Conservation (phyloP, 2,113 vertebrate species). For the Pterocles burchelli region DNA sequence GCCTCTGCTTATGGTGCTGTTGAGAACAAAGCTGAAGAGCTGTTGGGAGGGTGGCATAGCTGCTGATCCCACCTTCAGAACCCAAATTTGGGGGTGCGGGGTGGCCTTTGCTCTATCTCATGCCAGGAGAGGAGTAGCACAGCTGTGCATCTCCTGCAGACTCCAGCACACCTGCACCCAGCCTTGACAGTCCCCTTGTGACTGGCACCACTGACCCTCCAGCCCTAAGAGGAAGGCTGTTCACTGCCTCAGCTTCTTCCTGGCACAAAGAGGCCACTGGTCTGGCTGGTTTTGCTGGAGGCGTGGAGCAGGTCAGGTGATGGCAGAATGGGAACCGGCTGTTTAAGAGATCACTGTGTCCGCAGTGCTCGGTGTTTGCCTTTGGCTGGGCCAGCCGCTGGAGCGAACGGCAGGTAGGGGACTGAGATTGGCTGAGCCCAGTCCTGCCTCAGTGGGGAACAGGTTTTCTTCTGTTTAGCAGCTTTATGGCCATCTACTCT, state of each 20-base stretch:
- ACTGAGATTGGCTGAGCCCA: neutral
- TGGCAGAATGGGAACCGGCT: neutral
- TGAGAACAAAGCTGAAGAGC: neutral
- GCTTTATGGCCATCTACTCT: neutral
- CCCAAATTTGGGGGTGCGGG: neutral
- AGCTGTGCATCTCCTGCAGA: neutral
- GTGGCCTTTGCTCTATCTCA: neutral
- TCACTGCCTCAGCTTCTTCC: neutral
- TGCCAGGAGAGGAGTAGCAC: neutral
- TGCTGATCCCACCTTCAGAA: neutral
- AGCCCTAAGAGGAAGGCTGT: neutral
- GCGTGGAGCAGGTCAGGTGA: rapidly evolving
- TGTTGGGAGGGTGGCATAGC: neutral
- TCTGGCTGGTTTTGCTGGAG: neutral
- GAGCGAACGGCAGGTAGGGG: neutral
- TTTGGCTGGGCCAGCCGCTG: neutral
- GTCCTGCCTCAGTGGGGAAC: neutral
- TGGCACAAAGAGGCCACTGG: neutral
- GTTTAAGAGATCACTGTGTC: neutral
- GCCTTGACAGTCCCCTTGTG: neutral
- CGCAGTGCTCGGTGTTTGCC: neutral
- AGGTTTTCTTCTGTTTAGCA: neutral
- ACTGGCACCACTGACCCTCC: neutral
- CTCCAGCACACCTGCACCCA: neutral
- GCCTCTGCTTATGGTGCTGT: neutral